Percentiles rank a stretch among this genome's conserved stretches.
Conservation (phyloP, 2,888 invertebrate genomes). For the Thecocarcelia acutangulata region DNA sequence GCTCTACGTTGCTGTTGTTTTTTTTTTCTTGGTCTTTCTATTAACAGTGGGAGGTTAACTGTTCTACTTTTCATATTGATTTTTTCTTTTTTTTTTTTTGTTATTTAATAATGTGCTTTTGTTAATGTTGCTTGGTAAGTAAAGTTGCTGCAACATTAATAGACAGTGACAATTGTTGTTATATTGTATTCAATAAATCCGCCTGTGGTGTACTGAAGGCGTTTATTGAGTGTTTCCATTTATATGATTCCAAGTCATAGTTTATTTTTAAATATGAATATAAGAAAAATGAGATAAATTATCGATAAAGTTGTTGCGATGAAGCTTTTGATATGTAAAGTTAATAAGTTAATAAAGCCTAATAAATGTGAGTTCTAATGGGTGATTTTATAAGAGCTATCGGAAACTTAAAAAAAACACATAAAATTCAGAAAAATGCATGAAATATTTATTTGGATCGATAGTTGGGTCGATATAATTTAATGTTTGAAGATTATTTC, state of each 20-base stretch:
- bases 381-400: too few species aligned
- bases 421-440: too few species aligned
- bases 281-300: slow-evolving; percentile 29
- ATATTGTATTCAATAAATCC: slow-evolving; percentile 17
- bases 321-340: neutral
- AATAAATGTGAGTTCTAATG: too few species aligned
- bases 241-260: slow-evolving; percentile 28
- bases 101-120: slow-evolving; percentile 18
- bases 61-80: slow-evolving; percentile 55
- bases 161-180: slow-evolving; percentile 24
- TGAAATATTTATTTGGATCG: too few species aligned
- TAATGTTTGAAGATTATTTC: too few species aligned
- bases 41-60: slow-evolving; percentile 62
- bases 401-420: too few species aligned
- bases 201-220: slow-evolving; percentile 40
- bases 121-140: slow-evolving; percentile 21
- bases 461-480: too few species aligned
- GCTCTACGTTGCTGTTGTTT: neutral
- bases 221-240: slow-evolving; percentile 24
- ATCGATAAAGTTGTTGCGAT: too few species aligned
- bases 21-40: slow-evolving; percentile 1
- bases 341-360: too few species aligned
- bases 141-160: slow-evolving; percentile 30
- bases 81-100: slow-evolving; percentile 6
- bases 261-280: slow-evolving; percentile 42